Evolutionary conservation across 2,113 vertebrate species (phyloP).

Genomic region (Typhlomys cinereus): DNA sequence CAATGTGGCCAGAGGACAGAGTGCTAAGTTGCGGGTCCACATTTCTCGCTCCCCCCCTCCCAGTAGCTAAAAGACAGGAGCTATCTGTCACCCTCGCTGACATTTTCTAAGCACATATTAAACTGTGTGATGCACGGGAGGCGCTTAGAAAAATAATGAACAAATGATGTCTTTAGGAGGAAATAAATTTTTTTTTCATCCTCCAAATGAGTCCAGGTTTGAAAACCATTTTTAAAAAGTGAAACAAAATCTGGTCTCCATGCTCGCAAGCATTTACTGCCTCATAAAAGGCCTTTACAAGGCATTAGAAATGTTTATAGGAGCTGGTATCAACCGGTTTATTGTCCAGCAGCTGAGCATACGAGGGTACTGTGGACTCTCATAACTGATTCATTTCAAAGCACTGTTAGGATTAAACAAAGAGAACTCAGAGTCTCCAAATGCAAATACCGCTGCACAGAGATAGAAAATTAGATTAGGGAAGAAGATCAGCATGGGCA

Average conservation of each 20-base stretch:
- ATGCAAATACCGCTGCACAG: constrained; percentile 63
- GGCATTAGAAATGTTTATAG: constrained; percentile 57
- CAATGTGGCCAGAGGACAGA: background rate
- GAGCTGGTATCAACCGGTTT: constrained; percentile 5
- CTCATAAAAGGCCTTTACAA: constrained; percentile 68
- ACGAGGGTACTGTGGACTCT: constrained; percentile 31
- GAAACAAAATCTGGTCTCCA: constrained; percentile 46
- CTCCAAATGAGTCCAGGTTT: constrained; percentile 41
- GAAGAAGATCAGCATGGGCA: constrained; percentile 54
- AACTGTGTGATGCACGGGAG: constrained; percentile 1
- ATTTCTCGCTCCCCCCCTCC: background rate
- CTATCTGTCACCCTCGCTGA: constrained; percentile 22
- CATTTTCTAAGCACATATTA: constrained; percentile 21
- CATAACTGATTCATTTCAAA: constrained; percentile 58
- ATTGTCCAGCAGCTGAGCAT: constrained; percentile 65
- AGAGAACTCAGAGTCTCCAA: constrained; percentile 74
- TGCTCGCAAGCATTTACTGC: constrained; percentile 59
- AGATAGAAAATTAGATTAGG: constrained; percentile 65
- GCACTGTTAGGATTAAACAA: constrained; percentile 60
- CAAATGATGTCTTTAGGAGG: constrained; percentile 42
- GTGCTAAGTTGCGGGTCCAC: background rate
- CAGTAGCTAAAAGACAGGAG: background rate
- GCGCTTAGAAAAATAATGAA: constrained; percentile 49
- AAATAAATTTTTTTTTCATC: background rate
- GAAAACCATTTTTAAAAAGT: constrained; percentile 53